Percentiles rank a stretch among this genome's conserved stretches.
Evolutionary conservation across 2,888 invertebrate species (phyloP).

Genomic region (Odontothrips loti): DNA sequence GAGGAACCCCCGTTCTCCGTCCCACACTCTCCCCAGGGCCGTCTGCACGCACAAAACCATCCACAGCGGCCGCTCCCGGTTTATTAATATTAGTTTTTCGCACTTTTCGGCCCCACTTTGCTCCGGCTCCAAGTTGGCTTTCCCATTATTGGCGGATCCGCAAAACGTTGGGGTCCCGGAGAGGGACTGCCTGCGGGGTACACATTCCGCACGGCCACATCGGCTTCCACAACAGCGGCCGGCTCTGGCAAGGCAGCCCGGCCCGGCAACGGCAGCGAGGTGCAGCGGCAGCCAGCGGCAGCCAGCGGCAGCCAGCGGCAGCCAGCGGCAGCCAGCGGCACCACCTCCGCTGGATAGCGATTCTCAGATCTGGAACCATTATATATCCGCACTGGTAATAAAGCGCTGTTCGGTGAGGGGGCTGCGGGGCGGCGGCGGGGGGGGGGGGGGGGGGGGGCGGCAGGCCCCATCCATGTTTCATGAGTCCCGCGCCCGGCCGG

Average conservation of each 20-base stretch:
- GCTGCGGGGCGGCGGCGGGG: neutral
- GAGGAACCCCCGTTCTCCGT: no score
- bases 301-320: no score
- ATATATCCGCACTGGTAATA: neutral
- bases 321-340: no score
- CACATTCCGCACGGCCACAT: no score
- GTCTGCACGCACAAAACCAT: neutral
- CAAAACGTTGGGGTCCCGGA: neutral
- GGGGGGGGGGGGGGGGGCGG: neutral
- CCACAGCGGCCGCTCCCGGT: neutral
- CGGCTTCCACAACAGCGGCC: no score
- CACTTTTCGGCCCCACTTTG: neutral
- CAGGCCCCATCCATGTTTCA: slow-evolving; percentile 10
- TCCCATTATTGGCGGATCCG: neutral
- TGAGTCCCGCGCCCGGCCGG: neutral
- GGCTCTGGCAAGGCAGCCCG: no score
- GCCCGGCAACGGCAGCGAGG: no score
- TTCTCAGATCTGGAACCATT: neutral
- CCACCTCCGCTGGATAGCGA: no score
- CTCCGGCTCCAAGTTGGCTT: neutral
- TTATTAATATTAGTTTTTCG: slow-evolving; percentile 18
- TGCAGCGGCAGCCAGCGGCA: no score
- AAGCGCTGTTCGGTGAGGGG: neutral
- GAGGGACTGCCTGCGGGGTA: neutral
- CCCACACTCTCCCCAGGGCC: neutral